phyloP scores from a whole-genome alignment of 2,113 vertebrate genomes.

The Xiphophorus maculatus region DNA sequence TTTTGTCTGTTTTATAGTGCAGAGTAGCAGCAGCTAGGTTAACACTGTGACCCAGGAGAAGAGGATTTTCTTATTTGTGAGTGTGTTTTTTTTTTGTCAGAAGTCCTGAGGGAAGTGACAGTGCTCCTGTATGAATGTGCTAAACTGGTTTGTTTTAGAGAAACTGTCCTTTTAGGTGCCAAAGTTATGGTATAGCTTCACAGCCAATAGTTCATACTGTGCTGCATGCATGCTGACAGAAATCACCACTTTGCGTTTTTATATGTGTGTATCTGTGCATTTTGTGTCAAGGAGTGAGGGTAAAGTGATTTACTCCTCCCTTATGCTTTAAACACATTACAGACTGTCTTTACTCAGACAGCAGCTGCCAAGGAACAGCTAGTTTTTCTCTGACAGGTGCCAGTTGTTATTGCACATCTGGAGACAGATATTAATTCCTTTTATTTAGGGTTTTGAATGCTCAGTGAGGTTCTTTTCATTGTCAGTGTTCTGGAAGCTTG shows the following conservation, averaged over 20 bases:
- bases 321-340: slow-evolving; percentile 32
- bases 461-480: slow-evolving; percentile 8
- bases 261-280: slow-evolving; percentile 1
- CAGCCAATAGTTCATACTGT: slow-evolving; percentile 22
- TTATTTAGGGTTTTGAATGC: slow-evolving; percentile 26
- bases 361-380: slow-evolving; percentile 29
- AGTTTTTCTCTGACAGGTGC: slow-evolving; percentile 40
- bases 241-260: background rate
- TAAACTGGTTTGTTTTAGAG: slow-evolving; percentile 10
- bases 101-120: slow-evolving; percentile 19
- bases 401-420: slow-evolving; percentile 28
- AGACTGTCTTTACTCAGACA: slow-evolving; percentile 28
- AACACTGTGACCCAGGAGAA: slow-evolving; percentile 28
- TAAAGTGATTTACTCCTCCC: slow-evolving; percentile 26
- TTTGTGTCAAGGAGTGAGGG: slow-evolving; percentile 13
- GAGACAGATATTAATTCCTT: slow-evolving; percentile 35
- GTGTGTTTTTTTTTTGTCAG: slow-evolving; percentile 1
- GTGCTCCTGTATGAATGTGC: background rate
- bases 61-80: slow-evolving; percentile 34
- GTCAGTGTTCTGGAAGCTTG: background rate
- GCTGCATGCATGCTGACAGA: slow-evolving; percentile 17
- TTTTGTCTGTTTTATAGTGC: background rate
- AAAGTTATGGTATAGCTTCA: slow-evolving; percentile 9
- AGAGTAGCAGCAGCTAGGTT: slow-evolving; percentile 6
- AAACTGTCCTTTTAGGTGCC: slow-evolving; percentile 11